Evolutionary conservation across 2,888 invertebrate genomes (phyloP), one percentile per base, ranked within the genome.

Genomic region (Agriotes lineatus): DNA sequence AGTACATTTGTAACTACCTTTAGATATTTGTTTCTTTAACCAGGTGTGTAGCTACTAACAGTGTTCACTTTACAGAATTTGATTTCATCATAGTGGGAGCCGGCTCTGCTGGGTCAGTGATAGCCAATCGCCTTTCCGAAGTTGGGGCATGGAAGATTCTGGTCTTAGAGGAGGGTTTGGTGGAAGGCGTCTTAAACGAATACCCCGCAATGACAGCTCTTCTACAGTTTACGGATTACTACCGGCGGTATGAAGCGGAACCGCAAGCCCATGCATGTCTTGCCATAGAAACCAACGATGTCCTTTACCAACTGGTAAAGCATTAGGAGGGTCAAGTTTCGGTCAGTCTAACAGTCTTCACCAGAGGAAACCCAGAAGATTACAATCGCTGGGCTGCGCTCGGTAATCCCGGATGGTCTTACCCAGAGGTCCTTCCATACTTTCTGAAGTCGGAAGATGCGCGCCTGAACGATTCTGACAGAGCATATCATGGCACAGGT

Each of bases 331-430:
- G 1, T 91, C 91, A 6, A 92, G 92, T 71, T 90, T n/a, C 92
- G 0, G 85, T 95, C 7, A 95, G 95, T 80, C 91, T 91, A 75
- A 94, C 96, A 94, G 90, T 92, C 76, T 93, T 92, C 77, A 92
- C 91, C 0, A 85, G 93, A 70, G 94, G 93, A 9, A 87, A 90
- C 75, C 86, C 87, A 0, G 82, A 86, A 2, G 95, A 96, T 78
- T 96, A 92, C 80, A 91, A 95, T 77, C 84, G 86, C 2, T 96
- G 96, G 96, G 88, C 89, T 10, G 85, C 85, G 0, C 80, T 90
- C 77, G 94, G 93, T 0, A 92, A 93, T 79, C 82, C 86, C 0
- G 93, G 92, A 0, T 94, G 94, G 94, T 88, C 90, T 52, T 93
- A 88, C 86, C 84, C 88, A 19, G 88, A 92, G 16, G 90, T 93